A percentile compares a stretch with the other conserved stretches of the same genome.
phyloP scores from a whole-genome alignment of 2,888 invertebrate species.

The Leptinotarsa rubiginosa region DNA sequence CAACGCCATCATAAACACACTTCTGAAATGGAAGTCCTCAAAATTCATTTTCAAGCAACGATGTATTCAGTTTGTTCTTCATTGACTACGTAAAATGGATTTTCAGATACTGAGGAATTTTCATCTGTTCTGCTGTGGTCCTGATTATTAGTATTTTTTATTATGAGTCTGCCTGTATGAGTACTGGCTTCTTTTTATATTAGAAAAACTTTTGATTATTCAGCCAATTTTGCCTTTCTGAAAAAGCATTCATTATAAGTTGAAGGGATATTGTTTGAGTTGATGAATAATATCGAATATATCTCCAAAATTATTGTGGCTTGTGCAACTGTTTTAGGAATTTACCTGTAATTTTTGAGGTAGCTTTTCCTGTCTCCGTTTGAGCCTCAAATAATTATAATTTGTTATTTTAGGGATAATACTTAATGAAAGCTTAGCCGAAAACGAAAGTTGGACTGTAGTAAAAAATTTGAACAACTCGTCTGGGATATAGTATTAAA shows the following conservation, averaged over 20 bases:
- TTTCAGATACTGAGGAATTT: neutral
- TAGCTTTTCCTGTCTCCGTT: conserved; percentile 22
- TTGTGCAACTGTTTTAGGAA: neutral
- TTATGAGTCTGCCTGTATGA: no score
- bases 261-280: neutral
- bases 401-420: conserved; percentile 47
- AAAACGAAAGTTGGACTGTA: conserved; percentile 43
- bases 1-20: neutral
- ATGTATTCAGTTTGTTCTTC: neutral
- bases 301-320: neutral
- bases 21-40: neutral
- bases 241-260: neutral
- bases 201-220: no score
- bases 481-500: conserved; percentile 36
- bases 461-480: conserved; percentile 38
- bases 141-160: neutral
- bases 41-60: neutral
- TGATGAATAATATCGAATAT: neutral
- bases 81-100: neutral
- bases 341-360: neutral
- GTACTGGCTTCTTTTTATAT: no score
- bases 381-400: conserved; percentile 37
- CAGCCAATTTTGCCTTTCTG: no score
- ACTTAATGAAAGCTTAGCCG: conserved; percentile 43
- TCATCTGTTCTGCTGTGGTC: neutral